Conservation (phyloP, 2,888 invertebrate genomes). For the Bombylius major region DNA sequence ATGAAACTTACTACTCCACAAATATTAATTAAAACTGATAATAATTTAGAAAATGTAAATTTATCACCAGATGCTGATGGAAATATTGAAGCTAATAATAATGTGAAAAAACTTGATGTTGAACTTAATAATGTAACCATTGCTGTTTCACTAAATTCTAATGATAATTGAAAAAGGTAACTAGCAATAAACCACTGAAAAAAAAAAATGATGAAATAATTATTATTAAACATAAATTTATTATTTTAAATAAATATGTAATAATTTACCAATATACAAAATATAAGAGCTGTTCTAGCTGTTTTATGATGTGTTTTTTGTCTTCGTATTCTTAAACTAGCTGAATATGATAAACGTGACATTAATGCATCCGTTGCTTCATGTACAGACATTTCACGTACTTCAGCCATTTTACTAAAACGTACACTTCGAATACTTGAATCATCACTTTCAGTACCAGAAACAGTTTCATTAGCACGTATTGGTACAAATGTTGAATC, state of each 20-base stretch:
- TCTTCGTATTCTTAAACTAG: slow-evolving; percentile 67
- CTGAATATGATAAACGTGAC: slow-evolving; percentile 88
- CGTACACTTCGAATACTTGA: slow-evolving; percentile 75
- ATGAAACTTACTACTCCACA: slow-evolving; percentile 56
- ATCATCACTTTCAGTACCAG: slow-evolving; percentile 75
- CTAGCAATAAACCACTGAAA: slow-evolving; percentile 88
- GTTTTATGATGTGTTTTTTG: slow-evolving; percentile 49
- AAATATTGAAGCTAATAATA: slow-evolving; percentile 75
- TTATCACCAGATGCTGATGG: slow-evolving; percentile 70
- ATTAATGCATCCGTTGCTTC: slow-evolving; percentile 88
- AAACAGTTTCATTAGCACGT: slow-evolving; percentile 43
- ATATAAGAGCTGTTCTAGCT: slow-evolving; percentile 71
- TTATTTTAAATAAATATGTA: not conserved
- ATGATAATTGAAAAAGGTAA: slow-evolving; percentile 81
- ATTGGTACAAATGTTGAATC: slow-evolving; percentile 88
- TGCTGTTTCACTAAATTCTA: slow-evolving; percentile 70
- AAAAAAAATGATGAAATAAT: not conserved
- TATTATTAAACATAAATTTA: not conserved
- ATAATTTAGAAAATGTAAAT: slow-evolving; percentile 73
- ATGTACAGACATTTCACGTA: slow-evolving; percentile 74
- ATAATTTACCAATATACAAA: slow-evolving; percentile 65
- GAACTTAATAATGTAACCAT: slow-evolving; percentile 83
- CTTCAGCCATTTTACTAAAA: slow-evolving; percentile 81
- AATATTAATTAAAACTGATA: slow-evolving; percentile 67
- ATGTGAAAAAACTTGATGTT: slow-evolving; percentile 77